Percentiles rank a stretch among this genome's conserved stretches.
These are phyloP conservation scores for Porites evermanni DNA, from an alignment of 92 coral and sea anemone species.

Conservation along the genomic window DNA sequence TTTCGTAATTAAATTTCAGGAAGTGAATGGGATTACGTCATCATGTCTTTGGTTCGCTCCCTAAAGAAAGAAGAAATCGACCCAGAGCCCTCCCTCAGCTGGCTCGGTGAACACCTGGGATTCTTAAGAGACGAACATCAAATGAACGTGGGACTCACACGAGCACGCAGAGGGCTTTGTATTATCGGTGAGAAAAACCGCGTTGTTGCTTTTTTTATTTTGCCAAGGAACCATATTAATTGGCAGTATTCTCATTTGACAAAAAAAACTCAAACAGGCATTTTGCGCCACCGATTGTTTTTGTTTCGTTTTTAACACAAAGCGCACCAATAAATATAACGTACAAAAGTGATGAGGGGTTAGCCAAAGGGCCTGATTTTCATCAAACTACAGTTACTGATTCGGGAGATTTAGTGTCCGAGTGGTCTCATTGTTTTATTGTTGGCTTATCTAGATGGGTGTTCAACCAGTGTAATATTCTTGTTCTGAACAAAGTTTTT, in stretches of 20 bases:
- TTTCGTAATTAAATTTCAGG: constrained; percentile 43
- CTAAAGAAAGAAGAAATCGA: constrained; percentile 80
- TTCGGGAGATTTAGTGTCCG: no score
- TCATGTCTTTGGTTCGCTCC: constrained; percentile 95
- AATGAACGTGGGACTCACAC: constrained; percentile 94
- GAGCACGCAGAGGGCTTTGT: constrained; percentile 88
- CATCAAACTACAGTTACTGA: no score
- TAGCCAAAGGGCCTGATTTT: no score
- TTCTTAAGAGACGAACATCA: constrained; percentile 88
- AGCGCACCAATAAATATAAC: no score
- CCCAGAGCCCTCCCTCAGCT: constrained; percentile 73
- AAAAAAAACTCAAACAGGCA: no score
- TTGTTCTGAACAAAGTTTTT: neutral
- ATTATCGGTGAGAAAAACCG: constrained; percentile 67
- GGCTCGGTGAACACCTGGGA: constrained; percentile 82
- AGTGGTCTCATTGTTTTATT: no score
- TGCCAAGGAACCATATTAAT: neutral
- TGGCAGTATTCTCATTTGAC: neutral
- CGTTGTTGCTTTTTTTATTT: neutral
- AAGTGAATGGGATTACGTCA: constrained; percentile 96
- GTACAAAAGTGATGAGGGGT: no score
- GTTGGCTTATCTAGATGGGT: no score
- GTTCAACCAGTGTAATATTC: no score
- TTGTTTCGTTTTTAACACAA: no score
- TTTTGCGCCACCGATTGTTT: no score